Base-by-base conservation (phyloP, 2,888 invertebrate genomes). In the Molorchus minor region DNA sequence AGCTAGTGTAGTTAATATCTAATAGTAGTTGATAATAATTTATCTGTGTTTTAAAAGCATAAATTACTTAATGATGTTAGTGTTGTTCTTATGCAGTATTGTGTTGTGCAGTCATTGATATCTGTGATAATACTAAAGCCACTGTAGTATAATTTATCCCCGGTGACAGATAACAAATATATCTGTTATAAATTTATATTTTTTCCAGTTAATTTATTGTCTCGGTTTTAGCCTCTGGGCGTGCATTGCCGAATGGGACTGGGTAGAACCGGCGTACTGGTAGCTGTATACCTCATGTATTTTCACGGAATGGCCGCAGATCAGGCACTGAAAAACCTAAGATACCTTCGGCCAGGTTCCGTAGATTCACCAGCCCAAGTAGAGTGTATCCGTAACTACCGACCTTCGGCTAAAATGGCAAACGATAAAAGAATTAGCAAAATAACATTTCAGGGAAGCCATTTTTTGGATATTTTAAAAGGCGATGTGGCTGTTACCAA, bases 211-310 rank as follows among this genome's bases (percentile, higher is more conserved):
- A n/a, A n/a, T n/a, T n/a, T 25, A 5, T 8, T 8, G 25, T 25
- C 4, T 33, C 12, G 5, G 5, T 33, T 57, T 33, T 21, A 66
- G 66, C 63, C 63, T 10, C 44, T 66, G 4, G 66, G 66, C 3
- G 40, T 66, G 0, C 66, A 66, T 75, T 90, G 90, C 72, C 82
- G 88, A 2, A 86, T 87, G 76, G 91, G 91, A 0, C 80, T 86
- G 36, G 91, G 90, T 0, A 82, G 91, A 44, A 89, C 90, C 0
- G 91, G 91, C 36, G 88, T 88, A 0, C 84, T 91, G 85, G 84
- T 87, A 17, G 90, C 91, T 1, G 89, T 90, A 75, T 91, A 89
- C 77, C 80, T 91, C 56, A 86, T 90, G 33, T 83, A 84, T 69
- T 87, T 86, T 72, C 81, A 84, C 63, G 82, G 83, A 41, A 81